A percentile compares a stretch with the other conserved stretches of the same genome.
These are phyloP conservation scores for Drepana arcuata DNA, from an alignment of 1,140 invertebrate species.

Conservation along the genomic window DNA sequence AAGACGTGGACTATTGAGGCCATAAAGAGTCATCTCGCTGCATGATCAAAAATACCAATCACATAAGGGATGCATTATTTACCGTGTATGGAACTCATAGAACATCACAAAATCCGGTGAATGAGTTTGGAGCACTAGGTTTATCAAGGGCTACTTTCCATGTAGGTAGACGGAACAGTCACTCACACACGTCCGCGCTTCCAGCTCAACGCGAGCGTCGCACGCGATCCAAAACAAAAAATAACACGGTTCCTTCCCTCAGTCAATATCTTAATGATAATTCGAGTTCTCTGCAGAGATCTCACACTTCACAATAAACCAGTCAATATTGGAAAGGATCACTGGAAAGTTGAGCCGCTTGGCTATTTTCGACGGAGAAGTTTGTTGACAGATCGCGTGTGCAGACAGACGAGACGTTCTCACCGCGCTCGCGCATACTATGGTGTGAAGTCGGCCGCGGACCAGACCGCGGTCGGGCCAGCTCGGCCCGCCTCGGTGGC, in stretches of 20 bases:
- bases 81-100: constrained; percentile 46
- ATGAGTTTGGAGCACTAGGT: constrained; percentile 30
- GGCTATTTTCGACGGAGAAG: constrained; percentile 50
- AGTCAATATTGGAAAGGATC: constrained; percentile 45
- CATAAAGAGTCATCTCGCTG: constrained; percentile 44
- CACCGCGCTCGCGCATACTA: constrained; percentile 61
- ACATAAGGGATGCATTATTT: constrained; percentile 39
- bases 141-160: constrained; percentile 51
- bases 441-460: constrained; percentile 65
- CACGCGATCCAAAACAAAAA: constrained; percentile 69
- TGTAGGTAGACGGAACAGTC: constrained; percentile 52
- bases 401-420: constrained; percentile 53
- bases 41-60: constrained; percentile 34
- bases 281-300: constrained; percentile 27
- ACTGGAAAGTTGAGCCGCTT: constrained; percentile 38
- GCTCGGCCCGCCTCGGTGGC: constrained; percentile 24
- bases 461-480: constrained; percentile 19
- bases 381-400: constrained; percentile 63
- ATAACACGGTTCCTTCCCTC: constrained; percentile 58
- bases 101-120: constrained; percentile 43
- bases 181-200: constrained; percentile 57
- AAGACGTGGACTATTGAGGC: constrained; percentile 46
- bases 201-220: constrained; percentile 45
- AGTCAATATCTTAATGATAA: constrained; percentile 38
- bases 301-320: constrained; percentile 43